Evolutionary conservation across 1,140 invertebrate genomes (phyloP), one percentile per base, ranked within the genome.

Genomic region (Ceratina japonica): DNA sequence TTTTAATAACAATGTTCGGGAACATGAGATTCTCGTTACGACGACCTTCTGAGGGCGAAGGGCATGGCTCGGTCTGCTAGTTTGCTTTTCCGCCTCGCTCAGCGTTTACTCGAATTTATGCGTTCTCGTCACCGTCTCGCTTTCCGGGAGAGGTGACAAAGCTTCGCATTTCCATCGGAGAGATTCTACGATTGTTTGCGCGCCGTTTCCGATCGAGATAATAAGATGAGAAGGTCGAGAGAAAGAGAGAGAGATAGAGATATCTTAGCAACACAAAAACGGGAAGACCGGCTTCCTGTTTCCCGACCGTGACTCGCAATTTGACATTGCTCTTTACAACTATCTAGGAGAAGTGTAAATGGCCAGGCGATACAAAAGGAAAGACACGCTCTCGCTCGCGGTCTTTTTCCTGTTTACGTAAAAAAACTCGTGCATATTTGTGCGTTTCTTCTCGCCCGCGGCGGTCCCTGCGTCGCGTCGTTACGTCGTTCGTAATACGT

Each of bases 221-320:
- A 44, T 44, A 44, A 44, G 37, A 44, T 44, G 37, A 44, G 37
- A 44, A 10, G 37, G n/a, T 3, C 2, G 20, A 2, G 0, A 1
- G 27, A 58, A 44, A n/a, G n/a, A 59, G 20, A 58, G 10, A 44
- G 37, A 44, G 10, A 10, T 3, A 44, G 37, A 31, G 37, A 24
- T 20, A 15, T 44, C 27, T 69, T 69, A 7, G 64, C 31, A 20
- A 51, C 16, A 49, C 31, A 51, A 44, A 59, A 76, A 66, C 63
- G 63, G 52, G 31, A 75, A 49, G 63, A 61, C 64, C 20, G 44
- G 37, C 56, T 76, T 76, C 65, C 75, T 70, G 65, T 70, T 22
- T 22, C 15, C 27, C 24, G 75, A 61, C 24, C 66, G 10, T 76
- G 22, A 51, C 44, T 70, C 56, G 16, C 20, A 22, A 44, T 44